Evolutionary conservation across 2,797 vertebrate genomes (phyloP), one percentile per base, ranked within the genome.

Genomic region (Peromyscus attwateri): DNA sequence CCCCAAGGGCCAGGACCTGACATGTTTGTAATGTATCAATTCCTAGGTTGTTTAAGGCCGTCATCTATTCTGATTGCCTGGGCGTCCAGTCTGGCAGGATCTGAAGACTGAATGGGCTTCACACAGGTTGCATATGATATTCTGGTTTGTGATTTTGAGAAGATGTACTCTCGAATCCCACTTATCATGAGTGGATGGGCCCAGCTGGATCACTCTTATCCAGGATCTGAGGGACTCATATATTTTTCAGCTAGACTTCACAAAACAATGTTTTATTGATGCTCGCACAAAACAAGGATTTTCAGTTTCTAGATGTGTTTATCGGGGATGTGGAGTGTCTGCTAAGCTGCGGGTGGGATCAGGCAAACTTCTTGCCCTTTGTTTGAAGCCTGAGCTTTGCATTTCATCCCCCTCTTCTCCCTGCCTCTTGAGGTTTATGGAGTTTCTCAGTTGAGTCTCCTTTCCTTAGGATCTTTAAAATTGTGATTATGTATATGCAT

Each of bases 191-290:
- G 66, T 73, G 52, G 83, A 71, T 87, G 31, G 31, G 52, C 55
- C 57, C 70, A 55, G 52, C 75, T 84, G 79, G 87, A 75, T 76
- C 27, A 85, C 46, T 68, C 12, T 94, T 49, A 84, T 37, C 13
- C 29, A 40, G 55, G 52, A 17, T 79, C 46, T 88, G 60, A 87
- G 70, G 37, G 17, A 40, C 37, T 57, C 64, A 84, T 80, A 55
- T 66, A 80, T 60, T 91, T 97, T 94, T 96, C 52, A 95, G 68
- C 40, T 70, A 95, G 49, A 91, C 71, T 94, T 94, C 80, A 87
- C 64, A 96, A 29, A 95, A 91, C 17, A 91, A 71, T 87, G 68
- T 93, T 95, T 91, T 95, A 70, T 57, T 87, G 89, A 95, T 95
- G 82, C 81, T 29, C 12, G 49, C 66, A 93, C 13, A 95, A 92